Evolutionary conservation across 2,797 vertebrate species (phyloP).

Genomic region (Mallotus villosus): DNA sequence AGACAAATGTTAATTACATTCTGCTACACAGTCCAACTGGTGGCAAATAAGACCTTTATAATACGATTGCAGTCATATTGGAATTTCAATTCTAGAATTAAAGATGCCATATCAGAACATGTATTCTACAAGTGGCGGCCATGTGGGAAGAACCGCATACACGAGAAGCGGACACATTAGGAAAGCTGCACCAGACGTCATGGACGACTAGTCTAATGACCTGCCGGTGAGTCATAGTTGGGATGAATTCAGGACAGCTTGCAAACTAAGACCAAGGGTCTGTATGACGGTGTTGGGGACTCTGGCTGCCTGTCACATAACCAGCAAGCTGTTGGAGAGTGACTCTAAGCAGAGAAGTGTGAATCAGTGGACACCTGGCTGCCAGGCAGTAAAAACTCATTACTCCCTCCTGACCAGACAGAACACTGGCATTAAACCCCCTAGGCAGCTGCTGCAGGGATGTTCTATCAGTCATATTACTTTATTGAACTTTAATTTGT

Average conservation of each 20-base stretch:
- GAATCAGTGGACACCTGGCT: background rate
- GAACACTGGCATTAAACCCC: background rate
- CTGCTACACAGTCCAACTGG: no score
- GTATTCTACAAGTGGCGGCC: background rate
- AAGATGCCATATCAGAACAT: background rate
- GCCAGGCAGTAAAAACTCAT: slow-evolving; percentile 4
- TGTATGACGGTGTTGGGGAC: background rate
- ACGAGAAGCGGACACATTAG: background rate
- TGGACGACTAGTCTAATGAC: background rate
- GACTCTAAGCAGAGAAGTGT: background rate
- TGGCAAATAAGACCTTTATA: no score
- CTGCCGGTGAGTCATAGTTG: slow-evolving; percentile 1
- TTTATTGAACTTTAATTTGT: background rate
- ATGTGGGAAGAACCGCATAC: background rate
- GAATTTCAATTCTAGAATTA: background rate
- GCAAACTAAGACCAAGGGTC: slow-evolving; percentile 12
- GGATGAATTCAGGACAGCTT: background rate
- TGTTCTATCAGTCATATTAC: background rate
- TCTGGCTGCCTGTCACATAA: slow-evolving; percentile 1
- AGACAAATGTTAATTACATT: no score
- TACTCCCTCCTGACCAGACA: background rate
- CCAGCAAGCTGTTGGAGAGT: background rate
- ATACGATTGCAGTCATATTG: no score
- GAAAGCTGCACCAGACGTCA: background rate
- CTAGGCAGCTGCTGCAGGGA: background rate